These are phyloP conservation scores for Ruditapes philippinarum DNA, from an alignment of 1,140 invertebrate genomes.

Conservation along the genomic window DNA sequence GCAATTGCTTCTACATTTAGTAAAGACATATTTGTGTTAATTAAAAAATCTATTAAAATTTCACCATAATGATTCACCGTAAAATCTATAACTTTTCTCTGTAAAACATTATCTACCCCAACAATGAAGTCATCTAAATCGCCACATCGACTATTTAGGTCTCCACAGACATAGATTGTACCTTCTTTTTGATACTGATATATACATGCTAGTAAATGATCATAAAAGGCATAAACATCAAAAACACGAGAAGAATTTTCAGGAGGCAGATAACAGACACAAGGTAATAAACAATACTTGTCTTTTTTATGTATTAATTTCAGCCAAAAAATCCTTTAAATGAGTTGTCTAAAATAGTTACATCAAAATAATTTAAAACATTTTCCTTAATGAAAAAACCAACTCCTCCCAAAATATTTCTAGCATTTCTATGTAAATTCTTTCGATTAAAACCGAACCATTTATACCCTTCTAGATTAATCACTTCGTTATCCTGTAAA, in stretches of 20 bases:
- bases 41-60: neutral
- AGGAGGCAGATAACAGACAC: neutral
- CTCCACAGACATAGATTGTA: neutral
- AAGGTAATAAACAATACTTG: neutral
- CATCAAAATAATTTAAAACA: neutral
- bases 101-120: conserved; percentile 37
- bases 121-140: conserved; percentile 40
- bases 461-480: neutral
- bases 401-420: neutral
- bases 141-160: conserved; percentile 37
- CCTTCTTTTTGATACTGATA: neutral
- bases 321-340: neutral
- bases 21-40: neutral
- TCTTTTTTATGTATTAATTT: neutral
- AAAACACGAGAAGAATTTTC: neutral
- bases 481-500: neutral
- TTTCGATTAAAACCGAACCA: conserved; percentile 9
- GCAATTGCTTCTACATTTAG: neutral
- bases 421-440: neutral
- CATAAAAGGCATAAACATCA: neutral
- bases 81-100: conserved; percentile 26
- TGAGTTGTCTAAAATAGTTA: neutral
- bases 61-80: neutral
- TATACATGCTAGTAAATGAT: neutral
- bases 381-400: neutral